Percentiles rank a stretch among this genome's conserved stretches.
These are phyloP conservation scores for Megaustenia siamemsis DNA, from an alignment of 2,888 invertebrate species.

Conservation along the genomic window DNA sequence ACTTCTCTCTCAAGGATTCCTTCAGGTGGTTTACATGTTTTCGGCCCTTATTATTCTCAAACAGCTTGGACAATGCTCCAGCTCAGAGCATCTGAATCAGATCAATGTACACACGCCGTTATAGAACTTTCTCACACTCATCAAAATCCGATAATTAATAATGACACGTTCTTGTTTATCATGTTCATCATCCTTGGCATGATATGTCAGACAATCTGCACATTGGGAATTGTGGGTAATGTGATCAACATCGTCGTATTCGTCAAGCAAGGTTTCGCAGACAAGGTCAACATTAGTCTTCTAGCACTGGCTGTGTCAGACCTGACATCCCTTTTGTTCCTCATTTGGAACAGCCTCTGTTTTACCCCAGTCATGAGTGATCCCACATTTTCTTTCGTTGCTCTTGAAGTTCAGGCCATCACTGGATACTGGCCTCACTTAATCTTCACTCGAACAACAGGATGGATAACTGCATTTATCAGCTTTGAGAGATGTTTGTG, in stretches of 20 bases:
- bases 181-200: background rate
- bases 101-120: too few relatives aligned
- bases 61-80: too few relatives aligned
- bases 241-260: conserved; percentile 24
- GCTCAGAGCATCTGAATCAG: too few relatives aligned
- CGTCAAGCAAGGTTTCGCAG: conserved; percentile 25
- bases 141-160: background rate
- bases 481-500: conserved; percentile 11
- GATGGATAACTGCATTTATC: conserved; percentile 21
- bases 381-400: background rate
- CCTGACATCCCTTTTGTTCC: background rate
- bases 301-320: conserved; percentile 22
- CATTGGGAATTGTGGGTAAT: conserved; percentile 1
- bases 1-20: too few relatives aligned
- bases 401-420: background rate
- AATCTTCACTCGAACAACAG: background rate
- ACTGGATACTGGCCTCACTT: conserved; percentile 24
- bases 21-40: too few relatives aligned
- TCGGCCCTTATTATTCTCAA: too few relatives aligned
- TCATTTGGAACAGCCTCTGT: background rate
- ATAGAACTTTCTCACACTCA: too few relatives aligned
- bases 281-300: conserved; percentile 11
- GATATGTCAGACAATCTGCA: background rate
- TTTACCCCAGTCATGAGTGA: background rate
- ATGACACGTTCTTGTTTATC: background rate